phyloP scores from a whole-genome alignment of 2,888 invertebrate species.

The Acanthopleura granulata region DNA sequence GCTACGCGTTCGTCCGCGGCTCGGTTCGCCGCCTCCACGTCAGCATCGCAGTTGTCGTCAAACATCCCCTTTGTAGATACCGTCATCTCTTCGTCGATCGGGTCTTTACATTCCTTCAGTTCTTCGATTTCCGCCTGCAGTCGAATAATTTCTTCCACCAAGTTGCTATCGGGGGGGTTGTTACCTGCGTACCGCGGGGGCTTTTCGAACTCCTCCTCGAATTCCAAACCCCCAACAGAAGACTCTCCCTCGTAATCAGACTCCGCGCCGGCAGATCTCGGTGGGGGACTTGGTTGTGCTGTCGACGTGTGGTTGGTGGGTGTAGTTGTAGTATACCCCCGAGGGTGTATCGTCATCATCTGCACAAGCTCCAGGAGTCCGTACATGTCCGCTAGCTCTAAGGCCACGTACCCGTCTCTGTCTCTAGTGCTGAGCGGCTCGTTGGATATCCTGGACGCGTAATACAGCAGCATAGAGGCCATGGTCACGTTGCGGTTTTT shows the following conservation, averaged over 20 bases:
- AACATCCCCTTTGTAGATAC: too few relatives aligned
- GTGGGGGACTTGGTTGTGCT: not conserved
- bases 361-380: not conserved
- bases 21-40: too few relatives aligned
- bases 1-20: not conserved
- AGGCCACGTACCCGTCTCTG: not conserved
- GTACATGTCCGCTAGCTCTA: conserved; percentile 1
- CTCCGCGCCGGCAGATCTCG: not conserved
- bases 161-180: not conserved
- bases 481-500: not conserved
- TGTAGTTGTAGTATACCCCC: too few relatives aligned
- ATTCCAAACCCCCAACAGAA: not conserved
- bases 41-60: too few relatives aligned
- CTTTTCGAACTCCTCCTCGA: not conserved
- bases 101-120: not conserved
- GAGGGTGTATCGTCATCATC: not conserved
- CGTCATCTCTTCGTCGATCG: too few relatives aligned
- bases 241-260: not conserved
- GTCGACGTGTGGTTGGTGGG: not conserved
- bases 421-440: not conserved
- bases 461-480: not conserved
- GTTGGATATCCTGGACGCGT: not conserved
- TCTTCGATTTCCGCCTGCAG: not conserved
- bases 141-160: not conserved
- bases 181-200: too few relatives aligned